phyloP scores from a whole-genome alignment of 1,140 invertebrate genomes.

The Riptortus pedestris region DNA sequence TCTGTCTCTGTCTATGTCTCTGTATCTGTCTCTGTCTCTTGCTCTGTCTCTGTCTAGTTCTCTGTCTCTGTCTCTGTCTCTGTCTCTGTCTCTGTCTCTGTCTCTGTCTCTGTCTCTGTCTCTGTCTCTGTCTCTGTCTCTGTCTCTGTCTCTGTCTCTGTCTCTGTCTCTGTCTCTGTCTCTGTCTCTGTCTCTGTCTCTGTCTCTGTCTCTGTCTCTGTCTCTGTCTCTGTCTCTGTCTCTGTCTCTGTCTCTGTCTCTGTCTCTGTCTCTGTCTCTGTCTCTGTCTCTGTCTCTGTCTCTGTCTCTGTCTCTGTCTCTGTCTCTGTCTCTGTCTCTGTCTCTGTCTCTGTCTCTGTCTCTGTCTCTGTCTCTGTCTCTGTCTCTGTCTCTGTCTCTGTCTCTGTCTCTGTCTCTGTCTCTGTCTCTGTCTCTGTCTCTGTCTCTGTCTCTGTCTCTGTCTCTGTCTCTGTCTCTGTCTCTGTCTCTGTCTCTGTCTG shows the following conservation, averaged over 20 bases:
- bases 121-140: not conserved
- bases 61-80: not conserved
- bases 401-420: not conserved
- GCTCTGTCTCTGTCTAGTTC: not conserved
- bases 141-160: not conserved
- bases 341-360: not conserved
- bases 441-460: not conserved
- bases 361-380: not conserved
- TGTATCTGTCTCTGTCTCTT: too few relatives aligned
- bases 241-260: not conserved
- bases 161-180: not conserved
- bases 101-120: not conserved
- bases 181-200: not conserved
- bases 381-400: not conserved
- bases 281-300: not conserved
- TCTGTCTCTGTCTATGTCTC: too few relatives aligned
- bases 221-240: not conserved
- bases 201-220: not conserved
- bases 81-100: not conserved
- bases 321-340: not conserved
- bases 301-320: not conserved
- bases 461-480: not conserved
- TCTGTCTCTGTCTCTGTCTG: not conserved
- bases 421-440: not conserved
- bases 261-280: not conserved